phyloP scores from a whole-genome alignment of 2,888 invertebrate species.

The Drosophila subquinaria region DNA sequence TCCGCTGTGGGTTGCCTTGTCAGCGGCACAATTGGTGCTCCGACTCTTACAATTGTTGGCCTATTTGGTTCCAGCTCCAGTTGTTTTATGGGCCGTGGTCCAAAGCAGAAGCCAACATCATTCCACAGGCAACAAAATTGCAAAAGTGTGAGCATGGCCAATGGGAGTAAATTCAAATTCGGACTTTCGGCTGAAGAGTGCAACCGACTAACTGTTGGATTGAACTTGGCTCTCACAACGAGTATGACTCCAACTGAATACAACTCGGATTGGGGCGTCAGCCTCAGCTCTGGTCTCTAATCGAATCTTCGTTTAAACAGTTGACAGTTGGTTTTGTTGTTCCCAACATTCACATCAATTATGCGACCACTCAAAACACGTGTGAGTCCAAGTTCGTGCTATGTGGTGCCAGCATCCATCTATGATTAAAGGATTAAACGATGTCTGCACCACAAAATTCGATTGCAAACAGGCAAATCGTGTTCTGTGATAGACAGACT shows the following conservation, averaged over 20 bases:
- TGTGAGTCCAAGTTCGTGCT: background rate
- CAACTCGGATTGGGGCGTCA: background rate
- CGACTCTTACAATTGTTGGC: background rate
- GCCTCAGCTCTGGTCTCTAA: constrained; percentile 9
- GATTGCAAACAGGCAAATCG: background rate
- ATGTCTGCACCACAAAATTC: background rate
- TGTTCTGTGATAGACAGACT: background rate
- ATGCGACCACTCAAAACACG: constrained; percentile 17
- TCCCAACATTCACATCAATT: constrained; percentile 13
- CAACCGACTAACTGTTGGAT: constrained; percentile 27
- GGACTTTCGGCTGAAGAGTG: constrained; percentile 5
- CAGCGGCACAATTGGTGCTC: constrained; percentile 2
- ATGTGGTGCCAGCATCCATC: background rate
- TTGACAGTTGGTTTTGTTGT: constrained; percentile 40
- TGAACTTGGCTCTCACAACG: background rate
- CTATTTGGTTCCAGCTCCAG: constrained; percentile 10
- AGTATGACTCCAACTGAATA: background rate
- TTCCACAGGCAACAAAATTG: constrained; percentile 43
- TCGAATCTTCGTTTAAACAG: constrained; percentile 11
- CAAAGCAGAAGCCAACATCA: constrained; percentile 18
- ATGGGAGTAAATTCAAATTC: background rate
- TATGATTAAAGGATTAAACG: background rate
- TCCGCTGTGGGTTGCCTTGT: constrained; percentile 28
- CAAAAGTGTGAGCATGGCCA: constrained; percentile 31
- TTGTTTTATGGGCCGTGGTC: constrained; percentile 21